A percentile compares a stretch with the other conserved stretches of the same genome.
These are phyloP conservation scores for Uria lomvia DNA, from an alignment of 2,113 vertebrate species.

Conservation along the genomic window DNA sequence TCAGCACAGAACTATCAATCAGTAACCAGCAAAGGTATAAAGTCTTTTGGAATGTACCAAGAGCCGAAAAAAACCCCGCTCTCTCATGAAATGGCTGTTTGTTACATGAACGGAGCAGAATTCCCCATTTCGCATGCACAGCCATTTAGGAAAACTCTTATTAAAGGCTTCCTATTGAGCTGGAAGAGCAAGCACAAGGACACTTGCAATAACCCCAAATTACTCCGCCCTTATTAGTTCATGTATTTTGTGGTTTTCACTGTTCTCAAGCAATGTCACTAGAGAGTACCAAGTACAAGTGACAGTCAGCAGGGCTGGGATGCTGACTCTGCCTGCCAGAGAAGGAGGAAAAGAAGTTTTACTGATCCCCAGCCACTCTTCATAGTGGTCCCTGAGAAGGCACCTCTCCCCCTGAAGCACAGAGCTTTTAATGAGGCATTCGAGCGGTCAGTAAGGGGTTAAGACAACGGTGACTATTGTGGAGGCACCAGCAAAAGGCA, in stretches of 20 bases:
- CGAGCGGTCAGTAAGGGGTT: not conserved
- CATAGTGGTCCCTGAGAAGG: not conserved
- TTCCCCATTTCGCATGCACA: constrained; percentile 16
- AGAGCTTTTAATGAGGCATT: not conserved
- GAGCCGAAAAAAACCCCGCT: not conserved
- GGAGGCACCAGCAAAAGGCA: not conserved
- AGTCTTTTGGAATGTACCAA: constrained; percentile 64
- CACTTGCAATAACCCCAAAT: constrained; percentile 47
- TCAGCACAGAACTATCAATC: constrained; percentile 71
- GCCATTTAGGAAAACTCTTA: constrained; percentile 67
- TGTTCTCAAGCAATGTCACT: constrained; percentile 22
- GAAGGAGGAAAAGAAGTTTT: not conserved
- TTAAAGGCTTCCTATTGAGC: constrained; percentile 70
- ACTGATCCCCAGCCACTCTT: not conserved
- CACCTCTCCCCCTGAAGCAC: not conserved
- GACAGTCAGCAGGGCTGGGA: not conserved
- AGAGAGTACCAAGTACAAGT: constrained; percentile 2
- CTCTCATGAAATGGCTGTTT: constrained; percentile 63
- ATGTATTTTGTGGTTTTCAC: constrained; percentile 45
- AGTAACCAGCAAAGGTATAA: constrained; percentile 75
- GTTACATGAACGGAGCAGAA: constrained; percentile 45
- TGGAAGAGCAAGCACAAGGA: constrained; percentile 51
- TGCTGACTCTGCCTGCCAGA: constrained; percentile 34
- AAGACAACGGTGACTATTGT: not conserved
- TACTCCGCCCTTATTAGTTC: constrained; percentile 30